phyloP scores from a whole-genome alignment of 1,140 invertebrate genomes.

The Aphaenogaster floridana region DNA sequence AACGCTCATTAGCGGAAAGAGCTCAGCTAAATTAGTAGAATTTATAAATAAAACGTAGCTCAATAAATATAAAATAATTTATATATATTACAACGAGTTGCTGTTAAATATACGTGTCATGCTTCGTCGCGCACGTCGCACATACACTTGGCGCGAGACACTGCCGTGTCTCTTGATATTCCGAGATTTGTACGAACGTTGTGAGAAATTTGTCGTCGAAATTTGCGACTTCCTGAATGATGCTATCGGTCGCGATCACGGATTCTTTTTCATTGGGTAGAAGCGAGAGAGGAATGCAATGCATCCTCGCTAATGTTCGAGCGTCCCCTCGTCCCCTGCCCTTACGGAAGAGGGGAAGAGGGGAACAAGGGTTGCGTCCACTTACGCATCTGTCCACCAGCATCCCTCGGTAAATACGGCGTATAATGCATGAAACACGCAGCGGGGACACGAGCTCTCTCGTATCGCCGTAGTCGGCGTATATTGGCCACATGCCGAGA shows the following conservation, averaged over 20 bases:
- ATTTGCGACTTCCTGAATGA: constrained; percentile 17
- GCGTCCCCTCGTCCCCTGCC: not conserved
- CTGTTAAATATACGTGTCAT: no score
- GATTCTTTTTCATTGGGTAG: constrained; percentile 32
- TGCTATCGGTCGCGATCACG: not conserved
- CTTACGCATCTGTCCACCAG: constrained; percentile 86
- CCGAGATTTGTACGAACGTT: not conserved
- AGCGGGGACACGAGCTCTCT: constrained; percentile 72
- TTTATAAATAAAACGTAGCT: not conserved
- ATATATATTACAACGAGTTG: not conserved
- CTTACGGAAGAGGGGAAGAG: constrained; percentile 39
- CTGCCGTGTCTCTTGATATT: no score
- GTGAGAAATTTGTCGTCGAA: constrained; percentile 11
- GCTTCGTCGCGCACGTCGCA: no score
- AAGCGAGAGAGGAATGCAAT: constrained; percentile 26
- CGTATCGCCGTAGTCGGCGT: constrained; percentile 33
- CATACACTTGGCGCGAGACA: no score
- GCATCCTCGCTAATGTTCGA: constrained; percentile 41
- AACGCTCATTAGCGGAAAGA: not conserved
- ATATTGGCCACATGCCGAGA: constrained; percentile 81
- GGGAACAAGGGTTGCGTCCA: constrained; percentile 75
- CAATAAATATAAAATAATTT: not conserved
- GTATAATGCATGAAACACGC: constrained; percentile 73
- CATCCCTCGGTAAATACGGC: constrained; percentile 81
- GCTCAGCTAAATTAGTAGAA: not conserved